Percentiles rank a stretch among this genome's conserved stretches.
Conservation (phyloP, 2,888 invertebrate genomes). For the Habrosyne pyritoides region DNA sequence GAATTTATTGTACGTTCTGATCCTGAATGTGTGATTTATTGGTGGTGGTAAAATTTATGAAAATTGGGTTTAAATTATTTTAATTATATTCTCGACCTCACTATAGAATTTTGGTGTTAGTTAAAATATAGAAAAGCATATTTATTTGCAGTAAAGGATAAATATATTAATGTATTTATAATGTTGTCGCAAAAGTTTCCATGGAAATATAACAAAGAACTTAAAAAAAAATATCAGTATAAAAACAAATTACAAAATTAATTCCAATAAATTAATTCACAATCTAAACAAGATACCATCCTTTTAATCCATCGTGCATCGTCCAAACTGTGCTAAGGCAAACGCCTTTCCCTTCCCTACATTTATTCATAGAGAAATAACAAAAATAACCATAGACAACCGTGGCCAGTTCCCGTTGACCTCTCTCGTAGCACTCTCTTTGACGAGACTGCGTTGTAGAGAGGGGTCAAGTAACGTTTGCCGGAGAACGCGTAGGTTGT, state of each 20-base stretch:
- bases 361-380: slow-evolving; percentile 83
- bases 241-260: slow-evolving; percentile 18
- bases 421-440: slow-evolving; percentile 33
- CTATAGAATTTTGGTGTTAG: background rate
- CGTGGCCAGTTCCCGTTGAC: slow-evolving; percentile 49
- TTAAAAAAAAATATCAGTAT: background rate
- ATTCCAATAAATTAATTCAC: slow-evolving; percentile 30
- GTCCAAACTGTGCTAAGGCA: slow-evolving; percentile 79
- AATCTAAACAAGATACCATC: slow-evolving; percentile 43
- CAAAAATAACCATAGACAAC: slow-evolving; percentile 79
- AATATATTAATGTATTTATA: too few species aligned
- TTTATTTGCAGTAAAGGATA: too few species aligned
- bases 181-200: too few species aligned
- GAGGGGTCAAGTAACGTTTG: slow-evolving; percentile 53
- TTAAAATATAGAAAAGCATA: background rate
- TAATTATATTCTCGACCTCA: background rate
- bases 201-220: background rate
- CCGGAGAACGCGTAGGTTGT: slow-evolving; percentile 72
- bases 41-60: background rate
- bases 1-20: background rate
- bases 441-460: slow-evolving; percentile 13
- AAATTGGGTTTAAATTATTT: background rate
- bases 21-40: background rate
- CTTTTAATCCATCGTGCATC: slow-evolving; percentile 41
- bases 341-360: slow-evolving; percentile 81